Base-by-base conservation (phyloP, 2,113 vertebrate genomes). In the Leucopsar rothschildi region DNA sequence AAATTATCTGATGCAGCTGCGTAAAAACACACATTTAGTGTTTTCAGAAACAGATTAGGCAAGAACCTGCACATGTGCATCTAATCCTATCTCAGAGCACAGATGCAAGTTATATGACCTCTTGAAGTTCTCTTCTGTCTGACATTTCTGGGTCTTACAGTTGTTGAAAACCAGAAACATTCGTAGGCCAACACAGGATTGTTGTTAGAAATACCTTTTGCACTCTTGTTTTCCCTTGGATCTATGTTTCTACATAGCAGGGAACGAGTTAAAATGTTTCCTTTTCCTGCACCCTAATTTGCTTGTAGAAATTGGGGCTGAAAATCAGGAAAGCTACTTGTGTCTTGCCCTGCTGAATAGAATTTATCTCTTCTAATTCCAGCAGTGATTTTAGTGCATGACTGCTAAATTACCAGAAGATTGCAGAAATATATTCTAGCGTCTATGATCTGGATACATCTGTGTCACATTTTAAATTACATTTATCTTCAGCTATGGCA, bases 381-480 rank as follows among this genome's bases (percentile, higher is more conserved):
- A 65, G 21, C 15, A 60, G 5, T n/a, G 21, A 65, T 70, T 27
- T 79, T 78, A 73, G 21, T 39, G 39, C 13, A 50, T 50, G 53
- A 81, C 45, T 83, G 39, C 53, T 93, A 79, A 86, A 82, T 68
- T 93, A 40, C 29, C n/a, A 76, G 70, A 93, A 77, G 61, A 70
- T 64, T 86, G 37, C 1, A 3, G 42, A 95, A 92, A 81, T 31
- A 45, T 39, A 40, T 86, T 92, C 71, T 90, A 85, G 22, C 0
- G 0, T 71, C 61, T 82, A 19, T 53, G 45, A 25, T 91, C 53
- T 88, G 53, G 71, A 86, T 80, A 93, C 50, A 77, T 86, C 68
- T 93, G 56, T 82, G 52, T 92, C 55, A 47, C 35, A 88, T 95
- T 96, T 93, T 88, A 65, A 92, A 86, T 92, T 93, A 73, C 69